Conservation (phyloP, 2,888 invertebrate species). For the Dugesia japonica region DNA sequence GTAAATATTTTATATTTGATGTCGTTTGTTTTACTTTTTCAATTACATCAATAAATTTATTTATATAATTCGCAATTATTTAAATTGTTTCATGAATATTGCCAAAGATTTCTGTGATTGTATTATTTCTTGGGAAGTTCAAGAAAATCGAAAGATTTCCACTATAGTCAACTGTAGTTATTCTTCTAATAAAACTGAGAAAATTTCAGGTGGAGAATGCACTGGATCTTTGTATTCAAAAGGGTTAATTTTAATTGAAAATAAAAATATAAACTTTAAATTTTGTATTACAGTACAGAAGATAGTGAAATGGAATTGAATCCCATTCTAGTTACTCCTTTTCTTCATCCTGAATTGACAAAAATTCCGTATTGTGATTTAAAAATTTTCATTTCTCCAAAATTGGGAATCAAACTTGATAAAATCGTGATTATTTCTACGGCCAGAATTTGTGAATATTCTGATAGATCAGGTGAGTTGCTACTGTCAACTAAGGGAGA, state of each 20-base stretch:
- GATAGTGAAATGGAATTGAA: not conserved
- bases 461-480: not conserved
- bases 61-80: not conserved
- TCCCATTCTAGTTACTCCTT: not conserved
- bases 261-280: too few species aligned
- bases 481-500: not conserved
- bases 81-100: not conserved
- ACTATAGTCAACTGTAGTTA: not conserved
- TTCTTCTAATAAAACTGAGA: not conserved
- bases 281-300: too few species aligned
- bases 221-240: not conserved
- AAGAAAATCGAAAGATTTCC: slow-evolving; percentile 8
- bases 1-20: too few species aligned
- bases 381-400: not conserved
- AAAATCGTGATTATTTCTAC: not conserved
- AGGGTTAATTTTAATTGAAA: too few species aligned
- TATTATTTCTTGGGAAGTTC: slow-evolving; percentile 16
- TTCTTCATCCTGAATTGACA: not conserved
- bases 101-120: slow-evolving; percentile 10
- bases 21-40: not conserved
- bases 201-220: not conserved
- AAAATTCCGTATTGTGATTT: slow-evolving; percentile 10
- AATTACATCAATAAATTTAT: slow-evolving; percentile 20
- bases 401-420: slow-evolving; percentile 1
- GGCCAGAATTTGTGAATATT: not conserved